Evolutionary conservation across 2,113 vertebrate species (phyloP).

Genomic region (Nicator chloris): DNA sequence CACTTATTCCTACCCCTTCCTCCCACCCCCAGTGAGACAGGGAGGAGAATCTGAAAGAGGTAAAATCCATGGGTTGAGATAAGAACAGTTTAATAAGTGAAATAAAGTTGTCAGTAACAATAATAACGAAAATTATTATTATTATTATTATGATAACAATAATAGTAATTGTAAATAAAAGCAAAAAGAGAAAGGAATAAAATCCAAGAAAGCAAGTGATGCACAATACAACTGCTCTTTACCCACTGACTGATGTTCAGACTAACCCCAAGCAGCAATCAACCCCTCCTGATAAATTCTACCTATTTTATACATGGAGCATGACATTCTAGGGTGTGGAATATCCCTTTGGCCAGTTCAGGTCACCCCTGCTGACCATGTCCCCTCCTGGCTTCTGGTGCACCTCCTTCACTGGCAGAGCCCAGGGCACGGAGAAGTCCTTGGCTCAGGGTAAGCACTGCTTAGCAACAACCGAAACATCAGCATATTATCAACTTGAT

Average conservation of each 20-base stretch:
- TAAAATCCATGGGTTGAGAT: neutral
- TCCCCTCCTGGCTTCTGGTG: neutral
- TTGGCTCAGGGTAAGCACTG: neutral
- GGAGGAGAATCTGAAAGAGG: neutral
- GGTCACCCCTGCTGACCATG: neutral
- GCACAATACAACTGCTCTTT: neutral
- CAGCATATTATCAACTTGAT: neutral
- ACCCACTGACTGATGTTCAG: neutral
- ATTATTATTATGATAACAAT: rapidly evolving
- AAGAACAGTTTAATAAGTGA: neutral
- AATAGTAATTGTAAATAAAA: neutral
- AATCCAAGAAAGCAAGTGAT: neutral
- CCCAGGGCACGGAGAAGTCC: neutral
- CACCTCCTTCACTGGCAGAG: neutral
- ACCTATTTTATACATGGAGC: neutral
- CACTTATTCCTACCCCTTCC: neutral
- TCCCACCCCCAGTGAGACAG: neutral
- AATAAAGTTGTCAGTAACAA: neutral
- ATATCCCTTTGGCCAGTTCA: neutral
- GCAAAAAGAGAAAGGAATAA: neutral
- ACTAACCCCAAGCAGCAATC: neutral
- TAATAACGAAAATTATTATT: neutral
- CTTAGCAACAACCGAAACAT: neutral
- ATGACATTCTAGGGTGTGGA: neutral
- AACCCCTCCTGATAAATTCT: neutral